Percentiles rank a stretch among this genome's conserved stretches.
Evolutionary conservation across 2,113 vertebrate genomes (phyloP).

Genomic region (Calidris pugnax): DNA sequence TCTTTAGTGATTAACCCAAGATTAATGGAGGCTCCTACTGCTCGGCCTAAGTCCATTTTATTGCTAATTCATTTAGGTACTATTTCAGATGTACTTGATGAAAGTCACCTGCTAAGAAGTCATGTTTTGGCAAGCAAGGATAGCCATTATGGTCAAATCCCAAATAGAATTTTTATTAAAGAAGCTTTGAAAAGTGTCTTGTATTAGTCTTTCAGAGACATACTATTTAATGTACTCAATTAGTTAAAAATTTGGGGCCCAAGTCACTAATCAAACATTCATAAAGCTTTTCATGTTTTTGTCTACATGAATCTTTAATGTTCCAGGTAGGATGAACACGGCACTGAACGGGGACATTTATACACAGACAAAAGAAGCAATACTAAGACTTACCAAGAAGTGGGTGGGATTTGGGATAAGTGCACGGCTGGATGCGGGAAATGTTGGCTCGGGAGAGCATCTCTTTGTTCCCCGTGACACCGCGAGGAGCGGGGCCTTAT

Average conservation of each 20-base stretch:
- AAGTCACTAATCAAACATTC: constrained; percentile 54
- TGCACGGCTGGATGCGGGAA: constrained; percentile 11
- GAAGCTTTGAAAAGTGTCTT: constrained; percentile 85
- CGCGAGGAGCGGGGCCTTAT: not conserved
- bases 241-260: constrained; percentile 75
- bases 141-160: constrained; percentile 91
- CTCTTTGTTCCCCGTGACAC: constrained; percentile 51
- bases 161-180: constrained; percentile 87
- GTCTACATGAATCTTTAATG: constrained; percentile 18
- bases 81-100: constrained; percentile 95
- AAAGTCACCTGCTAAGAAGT: constrained; percentile 96
- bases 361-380: constrained; percentile 50
- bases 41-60: constrained; percentile 96
- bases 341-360: constrained; percentile 27
- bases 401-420: constrained; percentile 56
- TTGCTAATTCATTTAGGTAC: constrained; percentile 99
- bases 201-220: constrained; percentile 72
- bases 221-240: constrained; percentile 78
- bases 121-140: constrained; percentile 94
- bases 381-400: constrained; percentile 34
- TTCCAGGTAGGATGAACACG: constrained; percentile 62
- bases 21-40: constrained; percentile 98
- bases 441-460: constrained; percentile 53
- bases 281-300: not conserved
- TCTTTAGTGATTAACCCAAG: constrained; percentile 99